Conservation (phyloP, 2,113 vertebrate species). For the Athene cunicularia region DNA sequence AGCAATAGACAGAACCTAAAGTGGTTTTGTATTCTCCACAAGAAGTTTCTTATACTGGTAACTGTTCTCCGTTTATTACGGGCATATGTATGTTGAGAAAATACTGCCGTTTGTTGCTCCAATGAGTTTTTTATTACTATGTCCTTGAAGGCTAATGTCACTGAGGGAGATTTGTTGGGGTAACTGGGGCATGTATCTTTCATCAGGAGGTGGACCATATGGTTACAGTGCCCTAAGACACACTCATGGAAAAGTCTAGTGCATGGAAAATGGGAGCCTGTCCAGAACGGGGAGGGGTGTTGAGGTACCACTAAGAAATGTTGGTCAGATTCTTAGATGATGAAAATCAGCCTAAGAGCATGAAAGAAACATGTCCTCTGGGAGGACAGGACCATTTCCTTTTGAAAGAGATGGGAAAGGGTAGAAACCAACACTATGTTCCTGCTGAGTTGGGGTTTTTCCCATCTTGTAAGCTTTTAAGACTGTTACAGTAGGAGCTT, state of each 20-base stretch:
- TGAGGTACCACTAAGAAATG: background rate
- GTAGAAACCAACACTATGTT: background rate
- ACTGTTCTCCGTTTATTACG: background rate
- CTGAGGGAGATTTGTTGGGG: background rate
- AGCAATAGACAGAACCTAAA: background rate
- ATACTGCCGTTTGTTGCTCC: background rate
- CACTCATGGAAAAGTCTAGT: background rate
- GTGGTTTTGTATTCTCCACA: background rate
- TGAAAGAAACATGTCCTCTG: background rate
- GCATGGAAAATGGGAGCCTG: background rate
- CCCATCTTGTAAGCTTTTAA: background rate
- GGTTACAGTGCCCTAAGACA: background rate
- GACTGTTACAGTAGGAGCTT: background rate
- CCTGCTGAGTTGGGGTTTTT: background rate
- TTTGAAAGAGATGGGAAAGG: no score
- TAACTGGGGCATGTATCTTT: background rate
- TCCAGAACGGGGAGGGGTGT: background rate
- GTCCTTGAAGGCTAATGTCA: conserved; percentile 1
- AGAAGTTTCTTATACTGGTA: background rate
- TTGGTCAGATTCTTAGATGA: background rate
- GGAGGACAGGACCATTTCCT: no score
- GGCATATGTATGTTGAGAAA: background rate
- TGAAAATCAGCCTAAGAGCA: background rate
- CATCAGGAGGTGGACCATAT: background rate
- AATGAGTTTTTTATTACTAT: background rate